Conservation (phyloP, 2,797 vertebrate species). For the Rhinella marina region DNA sequence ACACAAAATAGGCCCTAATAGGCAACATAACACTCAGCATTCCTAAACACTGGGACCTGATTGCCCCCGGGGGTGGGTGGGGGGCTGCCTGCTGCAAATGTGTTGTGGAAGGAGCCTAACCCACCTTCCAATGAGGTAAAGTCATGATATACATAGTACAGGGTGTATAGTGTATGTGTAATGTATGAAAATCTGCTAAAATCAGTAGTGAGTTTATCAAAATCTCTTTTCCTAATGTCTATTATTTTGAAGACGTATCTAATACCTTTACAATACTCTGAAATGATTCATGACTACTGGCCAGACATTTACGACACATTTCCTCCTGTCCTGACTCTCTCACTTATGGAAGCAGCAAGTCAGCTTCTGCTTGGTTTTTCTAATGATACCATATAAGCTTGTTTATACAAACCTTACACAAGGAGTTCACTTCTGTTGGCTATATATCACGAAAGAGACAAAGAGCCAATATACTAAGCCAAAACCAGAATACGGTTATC, state of each 20-base stretch:
- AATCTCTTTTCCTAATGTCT: not conserved
- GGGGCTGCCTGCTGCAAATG: too few species aligned
- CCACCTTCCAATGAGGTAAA: too few species aligned
- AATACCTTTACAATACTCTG: not conserved
- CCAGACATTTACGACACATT: not conserved
- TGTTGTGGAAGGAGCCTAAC: too few species aligned
- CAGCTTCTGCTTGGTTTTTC: not conserved
- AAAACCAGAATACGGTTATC: slow-evolving; percentile 6
- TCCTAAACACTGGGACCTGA: too few species aligned
- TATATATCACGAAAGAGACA: not conserved
- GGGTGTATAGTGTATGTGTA: too few species aligned
- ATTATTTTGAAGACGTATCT: not conserved
- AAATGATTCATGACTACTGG: not conserved
- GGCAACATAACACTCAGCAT: too few species aligned
- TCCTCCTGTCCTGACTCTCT: not conserved
- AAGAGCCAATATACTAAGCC: not conserved
- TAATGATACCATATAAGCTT: not conserved
- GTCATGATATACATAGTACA: too few species aligned
- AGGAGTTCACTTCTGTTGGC: slow-evolving; percentile 11
- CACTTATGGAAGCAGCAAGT: not conserved
- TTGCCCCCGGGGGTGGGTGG: too few species aligned
- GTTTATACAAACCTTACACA: slow-evolving; percentile 25
- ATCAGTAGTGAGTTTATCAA: not conserved
- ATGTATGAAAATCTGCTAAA: not conserved
- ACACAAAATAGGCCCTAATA: too few species aligned